Conservation (phyloP, 2,888 invertebrate species). For the Phyllotreta striolata region DNA sequence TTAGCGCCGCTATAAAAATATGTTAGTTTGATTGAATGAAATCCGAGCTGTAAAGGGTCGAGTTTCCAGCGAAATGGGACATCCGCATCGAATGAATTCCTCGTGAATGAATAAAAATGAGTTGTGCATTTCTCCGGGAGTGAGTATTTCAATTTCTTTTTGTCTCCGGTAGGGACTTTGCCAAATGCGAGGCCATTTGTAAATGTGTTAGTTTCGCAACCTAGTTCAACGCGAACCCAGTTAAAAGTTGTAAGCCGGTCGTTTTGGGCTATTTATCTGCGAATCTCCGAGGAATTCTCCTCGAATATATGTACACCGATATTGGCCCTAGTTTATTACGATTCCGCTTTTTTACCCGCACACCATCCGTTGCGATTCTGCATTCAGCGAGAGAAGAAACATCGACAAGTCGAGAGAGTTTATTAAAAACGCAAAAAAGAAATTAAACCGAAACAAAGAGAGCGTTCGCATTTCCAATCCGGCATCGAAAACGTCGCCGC, state of each 20-base stretch:
- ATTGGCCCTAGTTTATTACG: conserved; percentile 5
- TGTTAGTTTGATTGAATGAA: too few relatives aligned
- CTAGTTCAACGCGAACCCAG: conserved; percentile 42
- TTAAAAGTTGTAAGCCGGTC: conserved; percentile 30
- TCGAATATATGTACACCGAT: conserved; percentile 8
- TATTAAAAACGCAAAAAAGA: too few relatives aligned
- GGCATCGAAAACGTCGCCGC: conserved; percentile 31
- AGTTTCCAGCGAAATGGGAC: conserved; percentile 27
- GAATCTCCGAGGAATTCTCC: conserved; percentile 11
- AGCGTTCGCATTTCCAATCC: conserved; percentile 33
- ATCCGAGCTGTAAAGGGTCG: too few relatives aligned
- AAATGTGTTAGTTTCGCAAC: conserved; percentile 44
- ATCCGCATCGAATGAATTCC: conserved; percentile 31
- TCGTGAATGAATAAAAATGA: conserved; percentile 41
- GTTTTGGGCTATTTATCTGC: conserved; percentile 16
- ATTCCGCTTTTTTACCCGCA: too few relatives aligned
- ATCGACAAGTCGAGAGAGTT: too few relatives aligned
- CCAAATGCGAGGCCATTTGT: conserved; percentile 45
- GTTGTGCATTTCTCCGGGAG: conserved; percentile 37
- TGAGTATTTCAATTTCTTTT: conserved; percentile 37
- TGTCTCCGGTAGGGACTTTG: conserved; percentile 31
- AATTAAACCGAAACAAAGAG: conserved; percentile 11
- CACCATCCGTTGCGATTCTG: too few relatives aligned
- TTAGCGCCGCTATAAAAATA: too few relatives aligned
- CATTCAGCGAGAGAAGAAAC: too few relatives aligned